Conservation (phyloP, 2,888 invertebrate species). For the Idaea biselata region DNA sequence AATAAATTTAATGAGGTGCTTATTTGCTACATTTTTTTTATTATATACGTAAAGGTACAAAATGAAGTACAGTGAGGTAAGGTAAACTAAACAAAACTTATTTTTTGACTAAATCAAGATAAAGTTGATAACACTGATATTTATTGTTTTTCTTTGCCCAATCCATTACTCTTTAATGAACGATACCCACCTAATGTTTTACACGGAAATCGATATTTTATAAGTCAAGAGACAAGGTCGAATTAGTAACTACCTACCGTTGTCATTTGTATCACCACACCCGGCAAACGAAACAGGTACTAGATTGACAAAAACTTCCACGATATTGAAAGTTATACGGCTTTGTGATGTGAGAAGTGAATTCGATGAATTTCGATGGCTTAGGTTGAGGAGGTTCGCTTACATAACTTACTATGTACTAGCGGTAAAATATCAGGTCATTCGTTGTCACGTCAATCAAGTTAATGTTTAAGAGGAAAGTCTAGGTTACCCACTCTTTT, state of each 20-base stretch:
- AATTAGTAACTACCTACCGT: constrained; percentile 5
- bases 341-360: neutral
- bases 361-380: neutral
- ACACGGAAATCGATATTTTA: constrained; percentile 36
- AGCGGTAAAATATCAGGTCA: no score
- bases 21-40: neutral
- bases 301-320: constrained; percentile 3
- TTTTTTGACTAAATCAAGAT: neutral
- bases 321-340: neutral
- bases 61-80: no score
- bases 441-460: no score
- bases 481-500: no score
- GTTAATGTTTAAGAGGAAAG: no score
- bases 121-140: neutral
- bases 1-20: neutral
- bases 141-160: constrained; percentile 1
- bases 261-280: constrained; percentile 31
- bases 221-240: constrained; percentile 35
- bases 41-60: no score
- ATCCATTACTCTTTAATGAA: constrained; percentile 9
- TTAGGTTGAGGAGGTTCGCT: no score
- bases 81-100: neutral
- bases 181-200: constrained; percentile 16
- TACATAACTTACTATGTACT: no score
- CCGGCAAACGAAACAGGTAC: constrained; percentile 25